Conservation (phyloP, 2,888 invertebrate species). For the Eilema depressum region DNA sequence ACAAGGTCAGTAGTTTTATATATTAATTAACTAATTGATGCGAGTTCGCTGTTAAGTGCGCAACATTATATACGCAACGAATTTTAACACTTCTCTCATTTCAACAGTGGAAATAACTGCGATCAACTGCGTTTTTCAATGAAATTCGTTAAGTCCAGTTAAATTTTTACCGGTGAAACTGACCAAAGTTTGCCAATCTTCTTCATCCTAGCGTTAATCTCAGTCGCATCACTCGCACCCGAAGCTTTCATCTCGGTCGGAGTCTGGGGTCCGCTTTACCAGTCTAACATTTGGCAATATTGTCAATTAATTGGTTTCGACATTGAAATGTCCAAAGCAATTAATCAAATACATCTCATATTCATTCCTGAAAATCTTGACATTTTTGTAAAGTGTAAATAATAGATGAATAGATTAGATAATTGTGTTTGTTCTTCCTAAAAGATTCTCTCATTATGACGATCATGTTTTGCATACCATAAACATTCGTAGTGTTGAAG, state of each 20-base stretch:
- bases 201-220: too few relatives aligned
- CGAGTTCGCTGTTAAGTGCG: slow-evolving; percentile 7
- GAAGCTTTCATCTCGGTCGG: too few relatives aligned
- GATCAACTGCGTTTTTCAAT: background rate
- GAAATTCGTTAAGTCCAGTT: too few relatives aligned
- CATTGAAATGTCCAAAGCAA: too few relatives aligned
- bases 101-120: background rate
- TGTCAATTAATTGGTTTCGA: too few relatives aligned
- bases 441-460: background rate
- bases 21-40: slow-evolving; percentile 39
- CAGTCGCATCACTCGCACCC: too few relatives aligned
- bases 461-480: background rate
- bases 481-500: too few relatives aligned
- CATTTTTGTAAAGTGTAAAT: background rate
- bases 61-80: background rate
- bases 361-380: background rate
- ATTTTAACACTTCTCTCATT: background rate
- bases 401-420: background rate
- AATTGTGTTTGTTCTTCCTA: background rate
- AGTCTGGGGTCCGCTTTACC: too few relatives aligned
- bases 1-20: slow-evolving; percentile 41
- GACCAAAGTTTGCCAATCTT: too few relatives aligned
- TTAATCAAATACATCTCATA: background rate
- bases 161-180: too few relatives aligned
- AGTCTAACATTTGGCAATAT: too few relatives aligned